Evolutionary conservation across 2,113 vertebrate species (phyloP), one percentile per base, ranked within the genome.

Genomic region (Prietella phreatophila): DNA sequence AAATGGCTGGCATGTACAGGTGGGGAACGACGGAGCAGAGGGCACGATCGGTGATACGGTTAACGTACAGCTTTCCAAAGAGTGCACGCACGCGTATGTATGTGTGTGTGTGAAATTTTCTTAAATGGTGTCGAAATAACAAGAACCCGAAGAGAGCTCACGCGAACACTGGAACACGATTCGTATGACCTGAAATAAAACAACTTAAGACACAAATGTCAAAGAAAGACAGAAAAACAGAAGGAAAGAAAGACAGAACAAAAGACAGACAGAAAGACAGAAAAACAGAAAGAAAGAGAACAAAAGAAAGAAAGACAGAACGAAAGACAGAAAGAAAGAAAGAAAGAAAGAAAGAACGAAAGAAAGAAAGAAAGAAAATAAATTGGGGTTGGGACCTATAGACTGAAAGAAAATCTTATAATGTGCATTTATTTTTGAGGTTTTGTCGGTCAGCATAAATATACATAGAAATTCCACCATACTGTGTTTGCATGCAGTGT

Each of bases 1-100:
- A 89, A 85, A 65, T 50, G 65, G 56, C n/a, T 30, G 0, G 47
- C 65, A 25, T 56, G n/a, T 53, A 55, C 55, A 63, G 30, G 87
- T 83, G 71, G 78, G 25, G 71, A 87, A 78, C 20, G n/a, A 63
- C 67, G 30, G 58, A 69, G 63, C 88, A 88, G 30, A 20, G 69
- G 36, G 19, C 65, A 71, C 25, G 58, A 83, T n/a, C 42, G 17
- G 8, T 84, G 39, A 50, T n/a, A 17, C 39, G 5, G 56, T 61
- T 13, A 39, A 1, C 8, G 6, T 25, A 39, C 56, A 7, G 80
- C 55, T 56, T 75, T 47, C 39, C 15, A 0, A 22, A 36, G 25
- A 9, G 14, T 19, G 15, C 20, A 39, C 30, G 39, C 60, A 56
- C 0, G 56, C 39, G 55, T n/a, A 22, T 61, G 5, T 7, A 6